Percentiles rank a stretch among this genome's conserved stretches.
Conservation (phyloP, 2,888 invertebrate species). For the Heliconius erato region DNA sequence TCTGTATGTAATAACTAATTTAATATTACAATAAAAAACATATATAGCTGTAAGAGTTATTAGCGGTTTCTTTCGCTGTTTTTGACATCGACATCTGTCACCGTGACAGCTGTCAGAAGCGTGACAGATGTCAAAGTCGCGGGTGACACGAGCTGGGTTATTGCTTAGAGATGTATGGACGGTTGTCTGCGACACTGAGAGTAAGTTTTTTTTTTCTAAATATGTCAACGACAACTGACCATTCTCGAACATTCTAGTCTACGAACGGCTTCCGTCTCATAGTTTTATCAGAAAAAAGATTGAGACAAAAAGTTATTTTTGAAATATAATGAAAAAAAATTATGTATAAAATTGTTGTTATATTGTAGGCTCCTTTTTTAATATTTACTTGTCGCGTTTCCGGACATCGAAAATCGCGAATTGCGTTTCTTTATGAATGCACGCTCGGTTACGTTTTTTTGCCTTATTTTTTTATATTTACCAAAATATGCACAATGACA, state of each 20-base stretch:
- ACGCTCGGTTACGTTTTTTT: slow-evolving; percentile 75
- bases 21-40: slow-evolving; percentile 57
- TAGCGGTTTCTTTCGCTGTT: slow-evolving; percentile 57
- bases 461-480: slow-evolving; percentile 81
- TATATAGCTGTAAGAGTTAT: slow-evolving; percentile 70
- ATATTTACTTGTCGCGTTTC: slow-evolving; percentile 50
- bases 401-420: slow-evolving; percentile 49
- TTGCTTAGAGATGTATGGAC: slow-evolving; percentile 59
- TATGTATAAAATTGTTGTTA: slow-evolving; percentile 69
- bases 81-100: slow-evolving; percentile 42
- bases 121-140: slow-evolving; percentile 48
- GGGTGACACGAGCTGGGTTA: slow-evolving; percentile 56
- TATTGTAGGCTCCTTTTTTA: slow-evolving; percentile 59
- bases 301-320: slow-evolving; percentile 71
- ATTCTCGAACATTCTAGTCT: slow-evolving; percentile 70
- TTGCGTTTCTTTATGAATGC: slow-evolving; percentile 60
- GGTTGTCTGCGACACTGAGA: slow-evolving; percentile 51
- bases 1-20: slow-evolving; percentile 72
- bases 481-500: slow-evolving; percentile 83
- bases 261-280: slow-evolving; percentile 76
- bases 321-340: slow-evolving; percentile 52
- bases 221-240: slow-evolving; percentile 46
- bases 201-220: slow-evolving; percentile 33
- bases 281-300: slow-evolving; percentile 58
- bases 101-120: not conserved